Evolutionary conservation across 2,888 invertebrate genomes (phyloP).

Genomic region (Mayetiola destructor): DNA sequence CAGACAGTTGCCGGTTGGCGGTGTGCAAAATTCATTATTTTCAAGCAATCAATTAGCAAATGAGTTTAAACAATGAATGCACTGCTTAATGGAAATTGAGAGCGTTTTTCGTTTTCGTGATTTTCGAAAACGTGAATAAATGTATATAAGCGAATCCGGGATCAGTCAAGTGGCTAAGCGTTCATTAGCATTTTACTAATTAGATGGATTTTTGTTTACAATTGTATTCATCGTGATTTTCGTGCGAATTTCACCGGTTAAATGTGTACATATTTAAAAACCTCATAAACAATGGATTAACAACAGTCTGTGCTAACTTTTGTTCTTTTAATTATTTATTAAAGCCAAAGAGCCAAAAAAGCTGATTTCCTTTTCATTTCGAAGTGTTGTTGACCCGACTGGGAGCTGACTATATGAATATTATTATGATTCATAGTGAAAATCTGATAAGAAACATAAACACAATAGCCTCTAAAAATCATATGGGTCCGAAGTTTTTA

Average conservation of each 20-base stretch:
- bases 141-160: too few relatives aligned
- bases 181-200: constrained; percentile 5
- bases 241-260: neutral
- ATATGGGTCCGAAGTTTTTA: too few relatives aligned
- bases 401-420: too few relatives aligned
- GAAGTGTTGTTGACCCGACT: constrained; percentile 4
- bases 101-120: constrained; percentile 7
- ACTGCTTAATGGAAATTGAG: too few relatives aligned
- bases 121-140: constrained; percentile 1
- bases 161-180: neutral
- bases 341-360: too few relatives aligned
- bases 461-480: too few relatives aligned
- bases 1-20: too few relatives aligned
- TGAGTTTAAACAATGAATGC: too few relatives aligned
- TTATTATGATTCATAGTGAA: too few relatives aligned
- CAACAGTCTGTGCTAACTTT: too few relatives aligned
- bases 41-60: neutral
- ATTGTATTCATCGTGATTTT: neutral
- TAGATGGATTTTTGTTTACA: neutral
- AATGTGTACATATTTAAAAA: neutral
- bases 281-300: too few relatives aligned
- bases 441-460: too few relatives aligned
- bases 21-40: neutral
- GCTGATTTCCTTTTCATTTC: neutral
- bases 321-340: neutral